These are phyloP conservation scores for Antrozous pallidus DNA, from an alignment of 2,797 vertebrate species.

Conservation along the genomic window DNA sequence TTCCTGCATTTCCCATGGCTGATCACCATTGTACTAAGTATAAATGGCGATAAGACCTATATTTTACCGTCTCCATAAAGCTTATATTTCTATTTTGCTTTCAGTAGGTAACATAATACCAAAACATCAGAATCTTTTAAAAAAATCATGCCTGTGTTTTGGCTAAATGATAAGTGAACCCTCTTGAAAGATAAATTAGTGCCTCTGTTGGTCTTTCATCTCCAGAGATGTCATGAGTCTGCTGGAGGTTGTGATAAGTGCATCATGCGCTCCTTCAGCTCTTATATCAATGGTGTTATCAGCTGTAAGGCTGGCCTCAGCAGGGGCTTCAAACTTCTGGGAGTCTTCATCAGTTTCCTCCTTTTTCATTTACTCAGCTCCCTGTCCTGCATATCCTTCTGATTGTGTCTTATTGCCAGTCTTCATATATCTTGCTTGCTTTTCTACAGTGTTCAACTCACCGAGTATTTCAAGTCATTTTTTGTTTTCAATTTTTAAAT, in stretches of 20 bases:
- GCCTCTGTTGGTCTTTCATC: neutral
- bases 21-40: neutral
- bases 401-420: neutral
- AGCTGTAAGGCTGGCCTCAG: neutral
- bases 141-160: neutral
- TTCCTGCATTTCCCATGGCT: neutral
- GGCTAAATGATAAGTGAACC: neutral
- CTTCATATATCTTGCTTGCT: neutral
- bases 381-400: neutral
- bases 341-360: neutral
- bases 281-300: neutral
- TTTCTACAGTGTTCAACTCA: neutral
- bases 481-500: neutral
- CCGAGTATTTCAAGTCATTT: neutral
- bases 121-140: neutral
- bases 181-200: neutral
- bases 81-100: neutral
- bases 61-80: neutral
- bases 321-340: neutral
- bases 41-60: neutral
- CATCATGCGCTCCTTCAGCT: neutral
- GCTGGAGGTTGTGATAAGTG: neutral
- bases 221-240: neutral
- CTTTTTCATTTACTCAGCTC: neutral
- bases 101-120: neutral